Evolutionary conservation across 1,140 invertebrate species (phyloP), one percentile per base, ranked within the genome.

Genomic region (Zaprionus gabonicus): DNA sequence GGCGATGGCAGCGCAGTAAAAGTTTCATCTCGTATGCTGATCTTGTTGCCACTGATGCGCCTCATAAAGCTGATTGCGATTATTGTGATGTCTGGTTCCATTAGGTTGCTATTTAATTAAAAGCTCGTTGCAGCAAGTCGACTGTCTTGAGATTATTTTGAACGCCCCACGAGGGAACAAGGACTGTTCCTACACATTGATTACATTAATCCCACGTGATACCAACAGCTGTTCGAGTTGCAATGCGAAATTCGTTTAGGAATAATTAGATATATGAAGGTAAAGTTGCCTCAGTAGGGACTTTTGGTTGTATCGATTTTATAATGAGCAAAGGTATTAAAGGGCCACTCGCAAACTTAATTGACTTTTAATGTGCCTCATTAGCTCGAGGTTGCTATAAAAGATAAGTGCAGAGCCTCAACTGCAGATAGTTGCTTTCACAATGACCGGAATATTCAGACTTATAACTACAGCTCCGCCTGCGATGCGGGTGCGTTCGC

Each of bases 11-110:
- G 38, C 38, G 72, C 44, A 71, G 80, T 87, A 82, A 87, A 87
- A 87, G 84, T 80, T 55, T 67, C 58, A 76, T 59, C 51, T 56
- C 13, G 25, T 74, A 72, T 80, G 84, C 80, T 80, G 83, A 86
- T 85, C 74, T 66, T 59, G 76, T 68, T 71, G 73, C 71, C 66
- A 34, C 15, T 60, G 46, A 69, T 25, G 25, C 58, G 31, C 13
- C 44, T 62, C 44, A 60, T 44, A 67, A 58, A 36, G 31, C n/a
- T 53, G 12, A 67, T 53, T 25, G 53, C 34, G 55, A 68, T 59
- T 55, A 46, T 46, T 58, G 28, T n/a, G 38, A 13, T 55, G 58
- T 41, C 34, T 55, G 58, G 34, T 13, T 20, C 31, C 38, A 15
- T 55, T 59, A 28, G 15, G 25, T 23, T 55, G 56, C 10, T 31